Conservation (phyloP, 2,797 vertebrate species). For the Crax fasciolata region DNA sequence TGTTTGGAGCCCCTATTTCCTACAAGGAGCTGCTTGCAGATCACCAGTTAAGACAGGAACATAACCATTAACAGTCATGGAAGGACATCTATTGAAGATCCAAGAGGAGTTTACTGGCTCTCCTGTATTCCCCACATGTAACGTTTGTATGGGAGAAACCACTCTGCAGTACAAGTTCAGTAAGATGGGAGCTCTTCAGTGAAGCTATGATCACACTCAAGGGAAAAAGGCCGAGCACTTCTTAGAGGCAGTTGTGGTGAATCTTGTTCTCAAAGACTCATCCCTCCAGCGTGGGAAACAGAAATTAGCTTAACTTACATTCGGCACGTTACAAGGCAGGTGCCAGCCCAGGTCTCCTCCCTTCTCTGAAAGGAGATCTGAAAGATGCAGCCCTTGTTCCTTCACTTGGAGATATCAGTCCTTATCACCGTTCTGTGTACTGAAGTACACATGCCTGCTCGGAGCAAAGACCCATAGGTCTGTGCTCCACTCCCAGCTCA, state of each 20-base stretch:
- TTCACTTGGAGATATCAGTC: neutral
- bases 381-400: neutral
- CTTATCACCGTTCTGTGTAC: neutral
- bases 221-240: neutral
- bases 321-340: neutral
- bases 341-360: neutral
- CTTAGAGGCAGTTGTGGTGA: neutral
- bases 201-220: neutral
- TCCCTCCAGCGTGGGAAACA: neutral
- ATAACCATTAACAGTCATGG: fast-evolving
- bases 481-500: neutral
- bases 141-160: fast-evolving
- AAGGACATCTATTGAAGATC: neutral
- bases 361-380: neutral
- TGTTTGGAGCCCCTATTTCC: neutral
- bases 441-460: neutral
- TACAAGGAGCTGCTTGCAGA: neutral
- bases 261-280: neutral
- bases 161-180: neutral
- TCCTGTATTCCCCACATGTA: neutral
- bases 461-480: neutral
- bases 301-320: neutral
- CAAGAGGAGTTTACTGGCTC: fast-evolving
- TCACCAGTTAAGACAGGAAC: neutral
- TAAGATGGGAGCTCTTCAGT: neutral